Percentiles rank a stretch among this genome's conserved stretches.
Evolutionary conservation across 2,113 vertebrate species (phyloP).

Genomic region (Pogona vitticeps): DNA sequence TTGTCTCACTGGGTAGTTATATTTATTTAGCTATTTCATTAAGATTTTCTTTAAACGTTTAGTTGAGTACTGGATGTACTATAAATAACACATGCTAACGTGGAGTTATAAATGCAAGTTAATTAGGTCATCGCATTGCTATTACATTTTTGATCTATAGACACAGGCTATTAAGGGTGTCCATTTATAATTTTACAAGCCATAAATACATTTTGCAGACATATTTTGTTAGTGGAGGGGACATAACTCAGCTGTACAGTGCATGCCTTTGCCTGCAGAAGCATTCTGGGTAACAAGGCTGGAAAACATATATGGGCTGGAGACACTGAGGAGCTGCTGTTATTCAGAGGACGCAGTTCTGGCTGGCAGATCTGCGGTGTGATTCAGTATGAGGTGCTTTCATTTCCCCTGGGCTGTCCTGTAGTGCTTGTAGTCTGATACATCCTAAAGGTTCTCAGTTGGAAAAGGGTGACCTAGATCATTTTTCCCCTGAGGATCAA

Average conservation of each 20-base stretch:
- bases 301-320: not conserved
- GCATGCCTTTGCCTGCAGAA: not conserved
- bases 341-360: not conserved
- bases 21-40: not conserved
- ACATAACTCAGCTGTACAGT: not conserved
- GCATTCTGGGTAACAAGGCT: not conserved
- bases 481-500: not conserved
- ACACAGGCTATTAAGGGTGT: not conserved
- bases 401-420: not conserved
- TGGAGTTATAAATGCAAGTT: conserved; percentile 7
- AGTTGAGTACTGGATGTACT: not conserved
- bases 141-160: not conserved
- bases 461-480: not conserved
- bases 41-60: not conserved
- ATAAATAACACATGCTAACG: not conserved
- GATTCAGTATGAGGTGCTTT: not conserved
- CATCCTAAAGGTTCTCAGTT: not conserved
- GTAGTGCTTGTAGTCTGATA: not conserved
- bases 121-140: conserved; percentile 2
- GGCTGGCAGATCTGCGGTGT: not conserved
- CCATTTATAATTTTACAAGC: conserved; percentile 5
- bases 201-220: conserved; percentile 7
- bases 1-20: not conserved
- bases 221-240: not conserved
- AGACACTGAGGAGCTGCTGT: not conserved